Evolutionary conservation across 2,113 vertebrate species (phyloP).

Genomic region (Albula glossodonta): DNA sequence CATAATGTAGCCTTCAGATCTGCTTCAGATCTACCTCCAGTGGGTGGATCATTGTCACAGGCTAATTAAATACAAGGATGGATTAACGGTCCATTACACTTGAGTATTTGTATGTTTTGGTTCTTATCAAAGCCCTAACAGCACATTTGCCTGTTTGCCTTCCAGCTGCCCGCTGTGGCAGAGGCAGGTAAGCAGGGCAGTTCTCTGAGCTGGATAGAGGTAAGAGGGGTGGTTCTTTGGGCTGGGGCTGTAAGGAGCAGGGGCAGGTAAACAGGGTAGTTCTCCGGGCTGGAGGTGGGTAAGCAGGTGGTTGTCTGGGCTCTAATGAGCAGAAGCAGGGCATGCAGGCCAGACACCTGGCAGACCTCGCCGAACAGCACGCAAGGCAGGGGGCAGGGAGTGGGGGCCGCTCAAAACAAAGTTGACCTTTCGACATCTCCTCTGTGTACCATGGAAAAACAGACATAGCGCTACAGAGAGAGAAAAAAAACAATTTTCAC

Average conservation of each 20-base stretch:
- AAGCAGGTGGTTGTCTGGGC: background rate
- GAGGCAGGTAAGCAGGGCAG: too few species aligned
- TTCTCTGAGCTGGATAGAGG: too few species aligned
- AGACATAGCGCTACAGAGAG: background rate
- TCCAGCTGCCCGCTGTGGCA: background rate
- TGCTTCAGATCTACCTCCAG: too few species aligned
- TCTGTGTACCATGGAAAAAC: background rate
- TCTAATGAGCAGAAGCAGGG: too few species aligned
- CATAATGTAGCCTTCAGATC: background rate
- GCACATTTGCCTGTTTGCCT: background rate
- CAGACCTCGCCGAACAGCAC: background rate
- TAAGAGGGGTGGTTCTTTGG: background rate
- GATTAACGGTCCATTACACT: too few species aligned
- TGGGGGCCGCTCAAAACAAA: background rate
- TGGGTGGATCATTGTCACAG: too few species aligned
- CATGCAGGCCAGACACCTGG: too few species aligned
- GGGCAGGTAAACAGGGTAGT: background rate
- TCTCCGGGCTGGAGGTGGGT: too few species aligned
- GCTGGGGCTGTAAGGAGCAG: background rate
- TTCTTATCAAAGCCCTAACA: too few species aligned
- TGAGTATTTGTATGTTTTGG: too few species aligned
- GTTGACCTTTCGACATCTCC: background rate
- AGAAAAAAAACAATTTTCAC: background rate
- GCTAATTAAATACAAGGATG: too few species aligned
- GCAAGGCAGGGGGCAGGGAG: background rate